Conservation (phyloP, 2,888 invertebrate species). For the Tricholauxania praeusta region DNA sequence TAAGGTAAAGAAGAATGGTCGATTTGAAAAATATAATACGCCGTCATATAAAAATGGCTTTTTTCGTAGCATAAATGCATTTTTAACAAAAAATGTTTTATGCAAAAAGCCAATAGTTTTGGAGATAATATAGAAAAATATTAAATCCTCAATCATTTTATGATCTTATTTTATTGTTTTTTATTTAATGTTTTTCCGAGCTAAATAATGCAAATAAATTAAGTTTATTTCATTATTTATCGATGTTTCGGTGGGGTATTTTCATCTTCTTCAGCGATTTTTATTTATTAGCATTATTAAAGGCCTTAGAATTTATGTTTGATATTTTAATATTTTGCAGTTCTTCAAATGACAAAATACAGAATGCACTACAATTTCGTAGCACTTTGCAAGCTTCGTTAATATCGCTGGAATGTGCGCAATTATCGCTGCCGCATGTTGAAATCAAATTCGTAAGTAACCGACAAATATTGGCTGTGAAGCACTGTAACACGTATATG, state of each 20-base stretch:
- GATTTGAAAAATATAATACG: too few species aligned
- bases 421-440: conserved; percentile 64
- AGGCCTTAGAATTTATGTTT: background rate
- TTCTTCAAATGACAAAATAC: conserved; percentile 59
- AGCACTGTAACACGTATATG: conserved; percentile 64
- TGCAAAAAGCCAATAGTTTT: too few species aligned
- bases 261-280: background rate
- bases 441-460: conserved; percentile 64
- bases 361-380: conserved; percentile 61
- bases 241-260: background rate
- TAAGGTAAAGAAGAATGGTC: too few species aligned
- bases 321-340: conserved; percentile 44
- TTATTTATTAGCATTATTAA: background rate
- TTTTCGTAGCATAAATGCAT: too few species aligned
- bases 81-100: too few species aligned
- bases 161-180: too few species aligned
- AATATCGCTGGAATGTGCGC: conserved; percentile 64
- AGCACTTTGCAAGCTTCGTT: conserved; percentile 62
- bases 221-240: background rate
- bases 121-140: too few species aligned
- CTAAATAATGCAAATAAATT: too few species aligned
- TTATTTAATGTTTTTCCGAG: too few species aligned
- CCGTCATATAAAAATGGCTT: background rate
- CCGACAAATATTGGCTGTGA: conserved; percentile 64
- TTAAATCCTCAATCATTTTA: too few species aligned